Base-by-base conservation (phyloP, 2,888 invertebrate species). In the Eupeodes luniger region DNA sequence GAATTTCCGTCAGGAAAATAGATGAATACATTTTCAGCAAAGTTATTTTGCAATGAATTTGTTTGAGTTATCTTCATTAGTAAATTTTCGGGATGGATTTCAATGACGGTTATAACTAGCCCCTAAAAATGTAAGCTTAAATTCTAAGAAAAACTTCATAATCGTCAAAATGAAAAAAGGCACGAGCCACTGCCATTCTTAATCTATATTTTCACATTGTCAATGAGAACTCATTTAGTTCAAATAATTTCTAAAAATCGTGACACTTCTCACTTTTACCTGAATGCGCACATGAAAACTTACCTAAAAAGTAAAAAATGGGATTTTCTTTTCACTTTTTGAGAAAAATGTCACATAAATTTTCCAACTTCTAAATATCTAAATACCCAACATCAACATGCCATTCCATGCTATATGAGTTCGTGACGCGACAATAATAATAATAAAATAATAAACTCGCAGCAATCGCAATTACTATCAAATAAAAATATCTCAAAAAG, bases 321-420 rank as follows among this genome's bases (percentile, higher is more conserved):
- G 10, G 69, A 75, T 77, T 81, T 66, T 61, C 61, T 67, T 84
- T 85, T 85, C 81, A 85, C 85, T 85, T 85, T 85, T 77, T 40
- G 7, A 69, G n/a, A 72, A 67, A 66, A 78, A 55, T 81, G 81
- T 75, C 78, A 81, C 74, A 86, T 86, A 86, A 75, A 78, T 78
- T 74, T 57, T 81, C 78, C 51, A 44, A 40, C 40, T 40, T 0
- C 40, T 40, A 40, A 69, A 49, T 69, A 57, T 51, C 19, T 27
- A 27, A 2, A 2, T 2, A 27, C 27, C 2, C 27, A 27, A 27
- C 62, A 75, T 57, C 40, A 61, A 49, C 53, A 51, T 10, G 16
- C 36, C 53, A 40, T 69, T 70, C 19, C 19, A 64, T 19, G 5
- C 27, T 9, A 40, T 12, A 64, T n/a, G 10, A n/a, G 5, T 76